Evolutionary conservation across 2,797 vertebrate genomes (phyloP).

Genomic region (Hypotaenidia okinawae): DNA sequence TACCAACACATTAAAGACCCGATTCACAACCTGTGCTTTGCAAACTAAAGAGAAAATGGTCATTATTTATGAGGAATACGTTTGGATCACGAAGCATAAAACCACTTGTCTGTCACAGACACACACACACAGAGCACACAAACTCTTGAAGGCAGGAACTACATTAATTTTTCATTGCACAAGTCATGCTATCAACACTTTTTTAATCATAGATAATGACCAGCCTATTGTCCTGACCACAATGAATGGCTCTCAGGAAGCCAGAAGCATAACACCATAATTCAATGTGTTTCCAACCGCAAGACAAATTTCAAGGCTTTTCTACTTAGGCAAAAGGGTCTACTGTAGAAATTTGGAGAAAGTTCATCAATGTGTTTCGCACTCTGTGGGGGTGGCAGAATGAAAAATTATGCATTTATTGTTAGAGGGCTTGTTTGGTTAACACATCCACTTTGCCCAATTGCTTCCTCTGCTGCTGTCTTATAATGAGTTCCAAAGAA

Average conservation of each 20-base stretch:
- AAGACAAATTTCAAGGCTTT: neutral
- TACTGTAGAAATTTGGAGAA: neutral
- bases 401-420: neutral
- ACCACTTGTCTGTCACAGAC: neutral
- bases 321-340: neutral
- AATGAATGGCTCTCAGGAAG: neutral
- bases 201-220: neutral
- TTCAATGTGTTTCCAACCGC: neutral
- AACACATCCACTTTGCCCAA: neutral
- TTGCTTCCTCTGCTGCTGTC: neutral
- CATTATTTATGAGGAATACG: neutral
- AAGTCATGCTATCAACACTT: neutral
- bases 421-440: neutral
- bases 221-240: neutral
- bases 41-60: neutral
- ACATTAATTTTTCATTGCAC: neutral
- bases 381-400: neutral
- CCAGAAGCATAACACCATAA: neutral
- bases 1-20: neutral
- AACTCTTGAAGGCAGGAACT: neutral
- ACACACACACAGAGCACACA: neutral
- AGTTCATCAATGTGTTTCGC: neutral
- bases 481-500: neutral
- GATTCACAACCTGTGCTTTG: neutral
- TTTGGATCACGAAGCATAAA: neutral